Conservation (phyloP, 1,140 invertebrate genomes). For the Pseudomyrmex gracilis region DNA sequence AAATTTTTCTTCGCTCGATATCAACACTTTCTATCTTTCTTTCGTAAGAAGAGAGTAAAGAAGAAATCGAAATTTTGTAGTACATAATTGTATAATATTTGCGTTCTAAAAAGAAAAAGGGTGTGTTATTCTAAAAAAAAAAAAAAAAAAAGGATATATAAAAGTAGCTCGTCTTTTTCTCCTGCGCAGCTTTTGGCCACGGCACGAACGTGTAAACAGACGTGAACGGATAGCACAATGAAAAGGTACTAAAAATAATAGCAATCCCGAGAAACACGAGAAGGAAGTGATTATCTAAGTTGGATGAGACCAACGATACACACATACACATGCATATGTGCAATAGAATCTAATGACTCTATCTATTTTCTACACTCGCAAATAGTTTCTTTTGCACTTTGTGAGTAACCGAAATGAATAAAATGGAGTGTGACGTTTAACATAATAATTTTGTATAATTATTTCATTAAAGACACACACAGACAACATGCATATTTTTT, state of each 20-base stretch:
- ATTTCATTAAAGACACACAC: no score
- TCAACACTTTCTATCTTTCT: not conserved
- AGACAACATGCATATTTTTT: not conserved
- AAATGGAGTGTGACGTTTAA: not conserved
- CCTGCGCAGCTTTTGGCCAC: not conserved
- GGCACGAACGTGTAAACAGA: conserved; percentile 26
- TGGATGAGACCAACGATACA: not conserved
- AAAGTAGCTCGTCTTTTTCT: conserved; percentile 1
- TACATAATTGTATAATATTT: not conserved
- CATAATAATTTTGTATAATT: no score
- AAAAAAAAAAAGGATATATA: conserved; percentile 25
- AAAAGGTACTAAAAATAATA: conserved; percentile 37
- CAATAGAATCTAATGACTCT: not conserved
- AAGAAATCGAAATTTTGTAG: not conserved
- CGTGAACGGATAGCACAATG: conserved; percentile 40
- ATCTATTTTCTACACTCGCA: not conserved
- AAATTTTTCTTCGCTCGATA: not conserved
- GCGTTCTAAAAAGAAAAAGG: not conserved
- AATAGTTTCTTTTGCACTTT: not conserved
- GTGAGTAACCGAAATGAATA: not conserved
- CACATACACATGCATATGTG: not conserved
- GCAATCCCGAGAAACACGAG: conserved; percentile 31
- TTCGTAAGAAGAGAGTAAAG: conserved; percentile 3
- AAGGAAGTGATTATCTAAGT: conserved; percentile 20
- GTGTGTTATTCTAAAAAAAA: not conserved